Base-by-base conservation (phyloP, 1,140 invertebrate genomes). In the Drosophila ironensis region DNA sequence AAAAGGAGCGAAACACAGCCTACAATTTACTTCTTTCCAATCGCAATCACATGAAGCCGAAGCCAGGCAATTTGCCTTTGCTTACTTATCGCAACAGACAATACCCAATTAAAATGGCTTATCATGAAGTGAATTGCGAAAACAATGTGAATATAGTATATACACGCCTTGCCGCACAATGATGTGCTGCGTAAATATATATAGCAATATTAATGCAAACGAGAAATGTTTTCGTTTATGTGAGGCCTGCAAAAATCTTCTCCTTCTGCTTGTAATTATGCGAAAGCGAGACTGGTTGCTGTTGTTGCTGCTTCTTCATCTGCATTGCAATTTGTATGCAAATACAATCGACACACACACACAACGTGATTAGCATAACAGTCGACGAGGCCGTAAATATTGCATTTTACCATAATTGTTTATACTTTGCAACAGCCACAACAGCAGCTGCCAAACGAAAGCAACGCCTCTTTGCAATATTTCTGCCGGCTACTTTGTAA, bases 331-430 rank as follows among this genome's bases (percentile, higher is more conserved):
- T 86, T 86, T 86, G 80, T 86, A 86, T 86, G 81, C 71, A 86
- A 84, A 84, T 78, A 77, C 63, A 84, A 84, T 84, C 78, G 64
- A 59, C 78, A 81, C 63, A 47, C 59, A 67, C 30, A 50, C 33
- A 42, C 67, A 72, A 72, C 66, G 66, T 69, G 77, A 80, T 84
- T 84, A 84, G 80, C 78, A 84, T 84, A 86, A 80, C 76, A 54
- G 74, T 74, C 69, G 68, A 64, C 19, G 57, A 78, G 78, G 74
- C 70, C 74, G 66, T 86, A 84, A 84, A 86, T 84, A 86, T 86
- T 86, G 71, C 74, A 84, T 84, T 84, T 84, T 86, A 84, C 64
- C 78, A 84, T 84, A 84, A 86, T 84, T 84, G 80, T 78, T 86
- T 78, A 73, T 84, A 53, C 73, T 84, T 70, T 64, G 73, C 78